These are phyloP conservation scores for Recurvirostra avosetta DNA, from an alignment of 2,113 vertebrate genomes.

Conservation along the genomic window DNA sequence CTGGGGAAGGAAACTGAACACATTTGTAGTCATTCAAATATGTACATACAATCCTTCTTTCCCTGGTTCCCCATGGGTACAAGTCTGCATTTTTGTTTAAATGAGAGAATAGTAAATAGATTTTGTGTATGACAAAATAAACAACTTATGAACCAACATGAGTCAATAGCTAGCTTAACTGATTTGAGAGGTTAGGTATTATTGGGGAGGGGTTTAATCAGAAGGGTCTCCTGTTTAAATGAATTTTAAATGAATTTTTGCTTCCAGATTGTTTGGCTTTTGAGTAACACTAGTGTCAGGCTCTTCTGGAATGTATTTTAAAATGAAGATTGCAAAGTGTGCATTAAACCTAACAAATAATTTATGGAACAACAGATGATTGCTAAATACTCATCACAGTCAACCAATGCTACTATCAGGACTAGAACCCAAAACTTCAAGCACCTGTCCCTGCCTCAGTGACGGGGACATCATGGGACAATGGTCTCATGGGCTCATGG, in stretches of 20 bases:
- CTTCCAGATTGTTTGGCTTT: background rate
- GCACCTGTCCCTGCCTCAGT: background rate
- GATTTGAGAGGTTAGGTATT: background rate
- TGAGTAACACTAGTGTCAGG: background rate
- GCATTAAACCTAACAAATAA: background rate
- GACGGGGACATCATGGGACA: background rate
- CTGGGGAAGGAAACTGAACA: background rate
- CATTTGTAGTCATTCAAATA: background rate
- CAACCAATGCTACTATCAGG: background rate
- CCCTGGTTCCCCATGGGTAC: background rate
- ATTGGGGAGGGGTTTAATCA: background rate
- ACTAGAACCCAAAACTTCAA: background rate
- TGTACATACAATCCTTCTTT: background rate
- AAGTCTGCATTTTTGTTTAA: background rate
- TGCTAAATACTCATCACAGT: background rate
- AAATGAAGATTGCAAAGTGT: background rate
- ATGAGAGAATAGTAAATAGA: background rate
- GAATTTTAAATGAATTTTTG: background rate
- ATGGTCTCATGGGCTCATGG: no score
- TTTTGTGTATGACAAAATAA: background rate
- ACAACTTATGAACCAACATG: background rate
- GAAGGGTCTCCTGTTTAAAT: background rate
- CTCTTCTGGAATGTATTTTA: background rate
- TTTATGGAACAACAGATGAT: background rate
- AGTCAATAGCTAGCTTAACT: background rate